Evolutionary conservation across 1,140 invertebrate genomes (phyloP).

Genomic region (Cepaea nemoralis): DNA sequence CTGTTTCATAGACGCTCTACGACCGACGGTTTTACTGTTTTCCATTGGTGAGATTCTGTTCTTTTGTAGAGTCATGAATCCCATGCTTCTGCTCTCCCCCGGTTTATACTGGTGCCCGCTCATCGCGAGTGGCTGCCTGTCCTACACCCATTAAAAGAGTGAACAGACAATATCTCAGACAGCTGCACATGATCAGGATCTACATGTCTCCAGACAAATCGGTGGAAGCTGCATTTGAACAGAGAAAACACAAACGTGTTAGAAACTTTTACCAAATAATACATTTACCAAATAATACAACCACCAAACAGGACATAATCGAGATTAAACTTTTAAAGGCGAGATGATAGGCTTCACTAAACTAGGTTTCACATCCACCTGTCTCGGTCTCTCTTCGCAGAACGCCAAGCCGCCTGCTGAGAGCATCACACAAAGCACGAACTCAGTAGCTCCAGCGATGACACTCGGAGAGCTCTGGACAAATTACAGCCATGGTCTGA

Average conservation of each 20-base stretch:
- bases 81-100: neutral
- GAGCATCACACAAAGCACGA: too few relatives aligned
- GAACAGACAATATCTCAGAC: neutral
- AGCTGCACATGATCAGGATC: neutral
- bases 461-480: too few relatives aligned
- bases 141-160: neutral
- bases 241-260: conserved; percentile 5
- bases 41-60: conserved; percentile 32
- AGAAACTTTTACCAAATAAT: too few relatives aligned
- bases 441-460: too few relatives aligned
- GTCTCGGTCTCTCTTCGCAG: too few relatives aligned
- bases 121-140: neutral
- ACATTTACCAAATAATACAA: too few relatives aligned
- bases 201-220: neutral
- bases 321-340: too few relatives aligned
- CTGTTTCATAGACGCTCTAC: neutral
- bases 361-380: too few relatives aligned
- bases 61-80: conserved; percentile 1
- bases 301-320: too few relatives aligned
- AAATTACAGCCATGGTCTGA: too few relatives aligned
- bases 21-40: neutral
- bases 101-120: neutral
- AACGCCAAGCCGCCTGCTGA: too few relatives aligned
- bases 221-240: neutral
- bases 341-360: too few relatives aligned